Evolutionary conservation across 1,140 invertebrate genomes (phyloP).

Genomic region (Cherax destructor): DNA sequence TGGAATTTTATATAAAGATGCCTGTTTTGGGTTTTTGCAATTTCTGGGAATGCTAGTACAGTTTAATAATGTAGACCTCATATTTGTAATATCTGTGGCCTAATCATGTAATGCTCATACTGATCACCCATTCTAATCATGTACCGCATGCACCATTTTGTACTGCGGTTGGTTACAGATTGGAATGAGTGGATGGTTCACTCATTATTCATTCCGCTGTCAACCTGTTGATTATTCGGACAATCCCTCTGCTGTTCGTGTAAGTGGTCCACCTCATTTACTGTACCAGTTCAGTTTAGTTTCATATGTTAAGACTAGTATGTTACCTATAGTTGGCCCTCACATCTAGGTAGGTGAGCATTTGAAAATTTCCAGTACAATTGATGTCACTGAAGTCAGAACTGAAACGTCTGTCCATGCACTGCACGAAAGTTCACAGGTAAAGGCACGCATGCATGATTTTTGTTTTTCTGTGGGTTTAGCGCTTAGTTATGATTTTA

Average conservation of each 20-base stretch:
- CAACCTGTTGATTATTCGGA: constrained; percentile 92
- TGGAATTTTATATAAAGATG: no score
- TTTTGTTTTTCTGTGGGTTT: background rate
- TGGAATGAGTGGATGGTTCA: constrained; percentile 73
- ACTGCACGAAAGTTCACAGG: background rate
- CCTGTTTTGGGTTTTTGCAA: no score
- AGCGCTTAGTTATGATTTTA: no score
- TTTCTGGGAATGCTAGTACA: no score
- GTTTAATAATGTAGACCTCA: no score
- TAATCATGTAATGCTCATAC: constrained; percentile 1
- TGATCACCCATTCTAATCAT: constrained; percentile 40
- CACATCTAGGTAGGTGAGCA: background rate
- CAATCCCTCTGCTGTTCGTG: constrained; percentile 72
- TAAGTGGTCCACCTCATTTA: constrained; percentile 41
- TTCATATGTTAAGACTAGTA: background rate
- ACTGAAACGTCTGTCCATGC: background rate
- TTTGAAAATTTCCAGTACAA: background rate
- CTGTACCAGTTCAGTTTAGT: background rate
- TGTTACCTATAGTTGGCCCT: background rate
- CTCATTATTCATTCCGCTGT: constrained; percentile 87
- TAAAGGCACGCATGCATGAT: background rate
- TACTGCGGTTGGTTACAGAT: constrained; percentile 59
- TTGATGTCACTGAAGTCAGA: background rate
- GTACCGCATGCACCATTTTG: constrained; percentile 43
- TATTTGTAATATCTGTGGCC: background rate